Base-by-base conservation (phyloP, 1,140 invertebrate species). In the Drosophila arizonae region DNA sequence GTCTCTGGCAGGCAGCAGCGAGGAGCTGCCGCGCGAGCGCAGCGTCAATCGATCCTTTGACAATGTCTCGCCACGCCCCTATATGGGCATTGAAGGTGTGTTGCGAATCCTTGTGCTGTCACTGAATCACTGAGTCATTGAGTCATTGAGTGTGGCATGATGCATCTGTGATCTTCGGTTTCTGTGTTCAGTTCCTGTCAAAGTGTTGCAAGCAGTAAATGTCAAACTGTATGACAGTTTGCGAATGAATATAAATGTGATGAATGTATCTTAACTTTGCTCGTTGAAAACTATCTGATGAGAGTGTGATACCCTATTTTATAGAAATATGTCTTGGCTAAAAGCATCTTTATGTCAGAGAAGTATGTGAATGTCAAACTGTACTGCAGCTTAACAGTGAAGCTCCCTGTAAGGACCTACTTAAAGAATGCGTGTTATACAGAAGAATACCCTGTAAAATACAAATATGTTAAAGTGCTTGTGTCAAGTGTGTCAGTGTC, bases 31-130 rank as follows among this genome's bases (percentile, higher is more conserved):
- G 9, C 67, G 81, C 15, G 85, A 89, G 4, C 78, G 71, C 45
- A 68, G 54, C 65, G 55, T 85, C 11, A 90, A 82, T 73, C 86
- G 90, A 17, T 79, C 76, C 28, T 91, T 90, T 36, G 86, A 91
- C 48, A 91, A 91, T 82, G 86, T 88, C 4, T 91, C 90, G 64
- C 90, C 90, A 68, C 90, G 90, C 41, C 90, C 90, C 51, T 91
- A 91, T 72, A 15, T 80, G 15, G 84, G 73, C 73, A 88, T 87
- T 46, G 82, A 87, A 87, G 82, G 82, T 87, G 67, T 50, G 82
- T 88, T 84, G 60, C 43, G 43, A 17, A 33, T 24, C 24, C 48
- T 4, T 51, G 30, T 75, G 9, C 46, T 61, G 36, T 33, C 33
- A 8, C 10, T 33, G 33, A 9, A 2, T 33, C 33, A 33, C 8